phyloP scores from a whole-genome alignment of 2,888 invertebrate species.

The Lasioglossum oenotherae region DNA sequence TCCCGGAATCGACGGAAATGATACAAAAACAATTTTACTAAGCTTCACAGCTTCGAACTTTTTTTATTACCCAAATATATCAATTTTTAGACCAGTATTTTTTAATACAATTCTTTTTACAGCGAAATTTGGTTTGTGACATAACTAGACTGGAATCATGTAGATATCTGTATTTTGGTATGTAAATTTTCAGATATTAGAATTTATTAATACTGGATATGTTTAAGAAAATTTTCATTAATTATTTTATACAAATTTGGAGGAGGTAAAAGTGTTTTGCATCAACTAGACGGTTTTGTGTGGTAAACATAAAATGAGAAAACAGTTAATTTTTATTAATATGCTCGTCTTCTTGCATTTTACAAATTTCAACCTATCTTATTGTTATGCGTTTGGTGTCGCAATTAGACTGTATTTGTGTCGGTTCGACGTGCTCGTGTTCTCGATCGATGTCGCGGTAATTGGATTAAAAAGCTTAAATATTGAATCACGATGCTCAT shows the following conservation, averaged over 20 bases:
- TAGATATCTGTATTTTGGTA: no score
- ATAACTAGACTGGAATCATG: no score
- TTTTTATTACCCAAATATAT: not conserved
- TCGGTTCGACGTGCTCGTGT: not conserved
- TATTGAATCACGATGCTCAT: constrained; percentile 8
- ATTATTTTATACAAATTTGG: not conserved
- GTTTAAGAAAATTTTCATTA: not conserved
- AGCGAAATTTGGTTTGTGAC: no score
- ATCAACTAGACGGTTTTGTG: not conserved
- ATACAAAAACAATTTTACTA: not conserved
- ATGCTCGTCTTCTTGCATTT: not conserved
- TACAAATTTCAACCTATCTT: not conserved
- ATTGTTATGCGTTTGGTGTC: not conserved
- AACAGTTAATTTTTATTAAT: not conserved
- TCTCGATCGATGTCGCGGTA: not conserved
- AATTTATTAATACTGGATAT: not conserved
- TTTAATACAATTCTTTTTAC: not conserved
- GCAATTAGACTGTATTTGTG: not conserved
- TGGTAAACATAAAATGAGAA: not conserved
- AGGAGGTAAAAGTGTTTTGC: not conserved
- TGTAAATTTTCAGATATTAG: not conserved
- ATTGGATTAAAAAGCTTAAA: not conserved
- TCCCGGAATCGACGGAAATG: not conserved
- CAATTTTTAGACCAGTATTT: not conserved
- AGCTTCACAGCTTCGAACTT: not conserved